Conservation (phyloP, 2,888 invertebrate genomes). For the Drosophila subsilvestris region DNA sequence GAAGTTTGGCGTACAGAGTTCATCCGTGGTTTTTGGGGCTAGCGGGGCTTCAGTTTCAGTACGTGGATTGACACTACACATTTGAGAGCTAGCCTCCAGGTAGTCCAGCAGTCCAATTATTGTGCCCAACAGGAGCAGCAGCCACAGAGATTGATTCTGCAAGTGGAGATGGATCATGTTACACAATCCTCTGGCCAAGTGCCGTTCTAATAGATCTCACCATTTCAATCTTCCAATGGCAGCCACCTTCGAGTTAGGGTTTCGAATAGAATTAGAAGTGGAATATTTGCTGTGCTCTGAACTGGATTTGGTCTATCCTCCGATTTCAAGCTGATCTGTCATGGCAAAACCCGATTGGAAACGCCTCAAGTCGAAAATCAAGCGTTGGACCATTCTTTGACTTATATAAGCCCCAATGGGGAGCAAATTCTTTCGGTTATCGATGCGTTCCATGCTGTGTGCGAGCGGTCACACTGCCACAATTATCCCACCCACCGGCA, state of each 20-base stretch:
- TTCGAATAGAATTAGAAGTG: background rate
- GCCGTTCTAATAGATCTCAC: background rate
- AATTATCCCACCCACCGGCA: background rate
- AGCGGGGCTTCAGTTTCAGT: too few relatives aligned
- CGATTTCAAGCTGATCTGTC: background rate
- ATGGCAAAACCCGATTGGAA: background rate
- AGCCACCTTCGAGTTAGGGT: background rate
- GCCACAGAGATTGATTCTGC: background rate
- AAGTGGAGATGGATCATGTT: background rate
- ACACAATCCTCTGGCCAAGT: background rate
- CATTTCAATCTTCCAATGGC: background rate
- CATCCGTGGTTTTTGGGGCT: background rate
- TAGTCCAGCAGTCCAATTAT: background rate
- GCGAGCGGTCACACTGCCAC: too few relatives aligned
- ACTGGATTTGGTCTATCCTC: background rate
- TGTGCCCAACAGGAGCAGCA: background rate
- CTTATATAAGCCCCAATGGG: background rate
- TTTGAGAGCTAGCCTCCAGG: background rate
- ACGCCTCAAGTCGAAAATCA: background rate
- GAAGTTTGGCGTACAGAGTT: constrained; percentile 1
- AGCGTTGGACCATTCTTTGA: background rate
- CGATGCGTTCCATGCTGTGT: too few relatives aligned
- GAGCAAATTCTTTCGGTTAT: too few relatives aligned
- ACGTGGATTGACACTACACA: too few relatives aligned
- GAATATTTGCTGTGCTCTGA: background rate